Conservation (phyloP, 1,140 invertebrate species). For the Hycleus cichorii region DNA sequence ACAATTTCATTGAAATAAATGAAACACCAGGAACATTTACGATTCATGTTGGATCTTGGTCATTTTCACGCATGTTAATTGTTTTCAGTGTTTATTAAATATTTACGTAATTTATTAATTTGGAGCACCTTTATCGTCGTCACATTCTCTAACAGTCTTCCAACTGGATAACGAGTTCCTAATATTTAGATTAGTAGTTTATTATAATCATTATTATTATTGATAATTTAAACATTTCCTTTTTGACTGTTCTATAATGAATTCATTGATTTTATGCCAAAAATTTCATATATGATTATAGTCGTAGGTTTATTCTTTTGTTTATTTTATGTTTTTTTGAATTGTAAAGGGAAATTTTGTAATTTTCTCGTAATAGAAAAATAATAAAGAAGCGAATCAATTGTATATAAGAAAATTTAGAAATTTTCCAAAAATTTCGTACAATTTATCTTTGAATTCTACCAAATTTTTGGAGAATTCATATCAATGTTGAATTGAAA, state of each 20-base stretch:
- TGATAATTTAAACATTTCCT: background rate
- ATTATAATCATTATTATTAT: conserved; percentile 2
- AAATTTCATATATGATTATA: conserved; percentile 6
- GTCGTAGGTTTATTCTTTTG: conserved; percentile 4
- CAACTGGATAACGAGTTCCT: conserved; percentile 26
- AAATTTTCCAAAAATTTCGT: too few relatives aligned
- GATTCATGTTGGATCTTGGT: conserved; percentile 20
- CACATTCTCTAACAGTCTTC: conserved; percentile 25
- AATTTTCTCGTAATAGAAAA: conserved; percentile 14
- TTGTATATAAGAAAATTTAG: conserved; percentile 4
- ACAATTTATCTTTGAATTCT: too few relatives aligned
- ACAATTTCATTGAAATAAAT: background rate
- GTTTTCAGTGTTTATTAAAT: conserved; percentile 10
- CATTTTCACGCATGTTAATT: conserved; percentile 9
- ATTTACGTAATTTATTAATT: conserved; percentile 12
- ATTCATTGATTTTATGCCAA: conserved; percentile 21
- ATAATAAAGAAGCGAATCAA: conserved; percentile 2
- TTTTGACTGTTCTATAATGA: conserved; percentile 17
- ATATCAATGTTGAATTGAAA: background rate
- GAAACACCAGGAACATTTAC: conserved; percentile 6
- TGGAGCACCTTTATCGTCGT: conserved; percentile 14
- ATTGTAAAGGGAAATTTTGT: background rate
- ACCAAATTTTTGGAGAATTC: too few relatives aligned
- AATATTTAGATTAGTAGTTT: conserved; percentile 7
- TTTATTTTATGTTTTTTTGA: conserved; percentile 14